Evolutionary conservation across 2,113 vertebrate genomes (phyloP), one percentile per base, ranked within the genome.

Genomic region (Saimiri boliviensis): DNA sequence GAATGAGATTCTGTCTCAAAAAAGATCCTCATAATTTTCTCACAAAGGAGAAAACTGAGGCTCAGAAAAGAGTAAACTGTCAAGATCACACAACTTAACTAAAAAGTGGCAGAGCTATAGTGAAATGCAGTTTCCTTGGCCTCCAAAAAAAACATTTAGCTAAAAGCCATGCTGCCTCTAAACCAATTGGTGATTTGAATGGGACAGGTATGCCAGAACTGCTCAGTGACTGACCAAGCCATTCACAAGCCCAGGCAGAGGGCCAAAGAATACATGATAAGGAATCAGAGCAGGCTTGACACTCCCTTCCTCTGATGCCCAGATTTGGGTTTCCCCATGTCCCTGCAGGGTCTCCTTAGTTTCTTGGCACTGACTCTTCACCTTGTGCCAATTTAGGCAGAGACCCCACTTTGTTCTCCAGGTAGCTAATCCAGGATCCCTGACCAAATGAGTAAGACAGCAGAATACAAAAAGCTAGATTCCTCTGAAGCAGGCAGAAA

Each of bases 191-290:
- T 3, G 13, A 80, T 49, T 13, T n/a, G 6, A 6, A 2, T 0
- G 2, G 52, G 54, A 63, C 35, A 84, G 25, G 49, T 10, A 56
- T 8, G 19, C 93, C 7, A 0, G 70, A 88, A 83, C 42, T 73
- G 47, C 73, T 56, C 63, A 3, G 35, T 12, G 66, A 45, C 66
- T 32, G 11, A 54, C 47, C 6, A 2, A 49, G 56, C 25, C 12
- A 4, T 10, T 42, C 19, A 74, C 68, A 37, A 47, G 32, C 37
- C 52, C 58, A n/a, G 94, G 93, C 45, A 0, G 63, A 81, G n/a
- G 21, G 91, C 97, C 96, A 96, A 93, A 82, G 82, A 49, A 95
- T 37, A 95, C 45, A 88, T 0, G 13, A 8, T 58, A 84, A 81
- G 14, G 60, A 74, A 66, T 56, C 63, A 79, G 21, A 63, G 27